A percentile compares a stretch with the other conserved stretches of the same genome.
phyloP scores from a whole-genome alignment of 30 jellyfish, hydroid and myxozoan species.

The Haliclystus octoradiatus region DNA sequence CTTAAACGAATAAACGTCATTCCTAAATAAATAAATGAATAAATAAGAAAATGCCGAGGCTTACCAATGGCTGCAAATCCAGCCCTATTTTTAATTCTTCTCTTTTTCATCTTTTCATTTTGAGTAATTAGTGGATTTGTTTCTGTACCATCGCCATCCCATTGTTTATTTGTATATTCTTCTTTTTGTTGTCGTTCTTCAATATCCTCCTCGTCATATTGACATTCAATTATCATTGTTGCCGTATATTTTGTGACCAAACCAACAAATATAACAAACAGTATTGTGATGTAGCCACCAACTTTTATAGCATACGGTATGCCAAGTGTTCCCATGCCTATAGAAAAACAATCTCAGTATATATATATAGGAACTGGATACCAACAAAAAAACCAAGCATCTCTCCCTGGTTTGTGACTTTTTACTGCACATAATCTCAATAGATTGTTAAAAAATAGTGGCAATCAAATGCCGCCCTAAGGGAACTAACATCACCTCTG shows the following conservation, averaged over 20 bases:
- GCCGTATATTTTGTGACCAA: conserved; percentile 57
- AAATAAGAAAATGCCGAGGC: too few species aligned
- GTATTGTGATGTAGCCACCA: conserved; percentile 51
- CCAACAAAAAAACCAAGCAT: too few species aligned
- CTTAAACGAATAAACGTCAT: too few species aligned
- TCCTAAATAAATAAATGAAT: too few species aligned
- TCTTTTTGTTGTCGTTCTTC: not conserved
- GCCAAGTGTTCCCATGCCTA: conserved; percentile 79
- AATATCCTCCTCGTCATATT: conserved; percentile 36
- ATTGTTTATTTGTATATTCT: not conserved
- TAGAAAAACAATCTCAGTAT: not conserved
- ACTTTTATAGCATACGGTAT: conserved; percentile 61
- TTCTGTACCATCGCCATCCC: not conserved
- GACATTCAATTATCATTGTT: conserved; percentile 50
- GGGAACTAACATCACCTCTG: too few species aligned
- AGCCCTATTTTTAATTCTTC: conserved; percentile 20
- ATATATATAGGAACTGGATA: too few species aligned
- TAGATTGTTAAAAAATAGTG: too few species aligned
- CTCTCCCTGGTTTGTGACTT: too few species aligned
- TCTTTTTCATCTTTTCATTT: not conserved
- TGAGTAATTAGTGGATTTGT: not conserved
- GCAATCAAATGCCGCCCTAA: too few species aligned
- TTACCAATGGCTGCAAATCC: conserved; percentile 68
- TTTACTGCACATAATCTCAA: too few species aligned
- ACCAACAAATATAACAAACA: conserved; percentile 39